Base-by-base conservation (phyloP, 2,797 vertebrate species). In the Ctenopoma kingsleyae region DNA sequence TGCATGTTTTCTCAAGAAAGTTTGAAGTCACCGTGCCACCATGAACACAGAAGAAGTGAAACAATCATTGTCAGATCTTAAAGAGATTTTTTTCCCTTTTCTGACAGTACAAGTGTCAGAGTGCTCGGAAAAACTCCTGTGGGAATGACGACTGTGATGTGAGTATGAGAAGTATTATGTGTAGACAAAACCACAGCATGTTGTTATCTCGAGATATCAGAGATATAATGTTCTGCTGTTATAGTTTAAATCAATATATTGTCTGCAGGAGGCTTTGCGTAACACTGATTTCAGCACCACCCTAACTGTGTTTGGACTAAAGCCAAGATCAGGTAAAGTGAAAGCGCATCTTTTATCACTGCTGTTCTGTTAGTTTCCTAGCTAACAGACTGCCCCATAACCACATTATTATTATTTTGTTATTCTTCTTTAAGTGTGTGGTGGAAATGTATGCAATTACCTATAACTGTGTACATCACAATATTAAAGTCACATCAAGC, bases 81-180 rank as follows among this genome's bases (percentile, higher is more conserved):
- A 13, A 48, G 3, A 17, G 0, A 13, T 2, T 36, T 1, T 51
- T 27, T 66, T 35, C 30, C 6, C 8, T 55, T 44, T 90, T 16
- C 9, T 15, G 15, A 80, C 94, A 99, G 97, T 96, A 98, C 87
- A 99, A 98, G 90, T 94, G 94, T 80, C 94, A 94, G 83, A 94
- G 87, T 81, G 94, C 95, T 63, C 94, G 97, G 67, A 97, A 98
- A 92, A 96, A 88, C 91, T 96, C 96, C 46, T 91, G 94, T 58
- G 95, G 95, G 68, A 95, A 96, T 58, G 96, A 96, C 0, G 96
- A 98, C 58, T 90, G 89, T 70, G 97, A 99, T 96, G 98, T 99
- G 46, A 89, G 96, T 88, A 5, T 62, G 38, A 44, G 1, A 52
- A 40, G 22, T 19, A 23, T 17, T 6, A 0, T 2, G 7, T 17